phyloP scores from a whole-genome alignment of 1,140 invertebrate genomes.

The Ruditapes philippinarum region DNA sequence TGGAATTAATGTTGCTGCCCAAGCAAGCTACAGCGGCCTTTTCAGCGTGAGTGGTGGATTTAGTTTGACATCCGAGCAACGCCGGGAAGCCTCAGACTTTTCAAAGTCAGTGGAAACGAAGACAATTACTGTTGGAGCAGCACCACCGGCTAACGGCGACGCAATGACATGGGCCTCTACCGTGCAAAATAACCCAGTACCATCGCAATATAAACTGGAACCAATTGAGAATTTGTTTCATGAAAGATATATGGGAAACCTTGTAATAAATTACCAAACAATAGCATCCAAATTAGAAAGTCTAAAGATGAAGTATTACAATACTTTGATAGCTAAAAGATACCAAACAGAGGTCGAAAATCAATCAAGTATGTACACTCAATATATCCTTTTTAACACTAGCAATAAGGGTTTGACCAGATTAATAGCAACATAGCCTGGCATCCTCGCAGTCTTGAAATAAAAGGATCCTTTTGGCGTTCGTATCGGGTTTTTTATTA shows the following conservation, averaged over 20 bases:
- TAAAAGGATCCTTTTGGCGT: too few relatives aligned
- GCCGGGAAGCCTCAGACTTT: not conserved
- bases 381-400: too few relatives aligned
- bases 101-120: slow-evolving; percentile 16
- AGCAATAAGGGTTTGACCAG: too few relatives aligned
- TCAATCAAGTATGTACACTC: not conserved
- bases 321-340: not conserved
- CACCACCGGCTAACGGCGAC: slow-evolving; percentile 19
- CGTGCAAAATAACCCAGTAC: slow-evolving; percentile 7
- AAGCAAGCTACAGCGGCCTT: slow-evolving; percentile 22
- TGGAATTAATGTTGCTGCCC: slow-evolving; percentile 3
- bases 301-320: not conserved
- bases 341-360: not conserved
- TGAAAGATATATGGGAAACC: slow-evolving; percentile 1
- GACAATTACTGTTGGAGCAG: slow-evolving; percentile 17
- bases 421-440: too few relatives aligned
- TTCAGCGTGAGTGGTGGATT: slow-evolving; percentile 31
- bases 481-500: too few relatives aligned
- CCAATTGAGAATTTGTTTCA: not conserved
- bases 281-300: not conserved
- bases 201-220: not conserved
- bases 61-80: not conserved
- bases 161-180: slow-evolving; percentile 29
- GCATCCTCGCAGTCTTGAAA: too few relatives aligned
- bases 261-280: not conserved